Percentiles rank a stretch among this genome's conserved stretches.
phyloP scores from a whole-genome alignment of 2,113 vertebrate species.

The Xyliphius kryptos region DNA sequence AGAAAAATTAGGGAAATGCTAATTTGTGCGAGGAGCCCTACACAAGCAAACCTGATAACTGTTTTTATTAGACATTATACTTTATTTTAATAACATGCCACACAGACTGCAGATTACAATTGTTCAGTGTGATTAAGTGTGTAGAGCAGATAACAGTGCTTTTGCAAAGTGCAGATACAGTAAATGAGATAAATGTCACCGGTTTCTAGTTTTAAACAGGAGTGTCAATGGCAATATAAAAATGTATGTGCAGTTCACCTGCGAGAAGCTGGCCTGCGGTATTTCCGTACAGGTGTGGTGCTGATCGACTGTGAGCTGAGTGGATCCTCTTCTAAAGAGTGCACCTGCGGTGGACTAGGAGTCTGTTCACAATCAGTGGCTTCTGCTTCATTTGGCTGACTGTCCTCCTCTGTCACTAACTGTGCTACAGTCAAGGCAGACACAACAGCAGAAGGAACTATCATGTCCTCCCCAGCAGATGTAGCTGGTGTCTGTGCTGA shows the following conservation, averaged over 20 bases:
- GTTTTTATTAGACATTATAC: no score
- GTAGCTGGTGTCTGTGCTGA: not conserved
- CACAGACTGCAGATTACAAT: no score
- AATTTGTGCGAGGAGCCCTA: no score
- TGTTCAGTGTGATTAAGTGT: no score
- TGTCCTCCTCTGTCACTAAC: constrained; percentile 69
- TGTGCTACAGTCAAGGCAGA: constrained; percentile 58
- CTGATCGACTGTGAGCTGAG: constrained; percentile 30
- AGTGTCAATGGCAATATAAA: no score
- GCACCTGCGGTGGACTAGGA: constrained; percentile 19
- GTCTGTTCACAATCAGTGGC: not conserved
- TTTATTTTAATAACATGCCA: no score
- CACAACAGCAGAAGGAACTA: not conserved
- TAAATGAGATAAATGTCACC: no score
- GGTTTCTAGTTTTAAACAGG: no score
- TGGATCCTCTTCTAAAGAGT: constrained; percentile 32
- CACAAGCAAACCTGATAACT: no score
- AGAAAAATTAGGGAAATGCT: no score
- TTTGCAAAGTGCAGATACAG: no score
- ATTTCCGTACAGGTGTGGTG: constrained; percentile 19
- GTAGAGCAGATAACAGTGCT: no score
- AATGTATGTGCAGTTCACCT: constrained; percentile 4
- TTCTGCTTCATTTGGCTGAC: constrained; percentile 43
- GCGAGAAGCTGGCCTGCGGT: not conserved
- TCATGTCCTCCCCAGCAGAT: not conserved